These are phyloP conservation scores for Coenonympha arcania DNA, from an alignment of 2,888 invertebrate genomes.

Conservation along the genomic window DNA sequence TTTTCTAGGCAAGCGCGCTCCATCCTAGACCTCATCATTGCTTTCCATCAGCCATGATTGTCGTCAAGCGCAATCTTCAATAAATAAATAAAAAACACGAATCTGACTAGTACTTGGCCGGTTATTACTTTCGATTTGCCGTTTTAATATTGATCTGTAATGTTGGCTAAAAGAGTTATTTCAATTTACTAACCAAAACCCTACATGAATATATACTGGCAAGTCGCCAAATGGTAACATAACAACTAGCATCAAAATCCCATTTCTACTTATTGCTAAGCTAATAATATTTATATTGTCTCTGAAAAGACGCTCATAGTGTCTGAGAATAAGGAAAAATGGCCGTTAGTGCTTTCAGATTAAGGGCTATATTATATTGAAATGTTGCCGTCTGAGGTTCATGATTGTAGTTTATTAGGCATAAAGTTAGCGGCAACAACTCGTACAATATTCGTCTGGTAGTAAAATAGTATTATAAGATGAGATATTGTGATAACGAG, in stretches of 20 bases:
- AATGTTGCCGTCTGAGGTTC: neutral
- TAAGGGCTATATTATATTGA: neutral
- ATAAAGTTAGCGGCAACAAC: slow-evolving; percentile 23
- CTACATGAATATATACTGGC: slow-evolving; percentile 3
- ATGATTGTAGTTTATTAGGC: slow-evolving; percentile 20
- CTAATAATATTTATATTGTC: slow-evolving; percentile 13
- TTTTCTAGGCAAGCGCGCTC: too few relatives aligned
- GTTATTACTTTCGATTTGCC: too few relatives aligned
- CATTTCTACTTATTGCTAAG: slow-evolving; percentile 10
- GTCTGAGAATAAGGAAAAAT: neutral
- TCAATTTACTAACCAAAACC: neutral
- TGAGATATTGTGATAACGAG: too few relatives aligned
- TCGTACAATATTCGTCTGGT: slow-evolving; percentile 2
- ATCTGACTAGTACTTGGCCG: too few relatives aligned
- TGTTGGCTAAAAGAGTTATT: neutral
- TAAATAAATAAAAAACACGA: too few relatives aligned
- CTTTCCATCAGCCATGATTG: too few relatives aligned
- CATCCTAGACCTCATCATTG: too few relatives aligned
- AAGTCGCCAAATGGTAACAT: slow-evolving; percentile 4
- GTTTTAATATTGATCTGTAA: too few relatives aligned
- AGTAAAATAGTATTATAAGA: neutral
- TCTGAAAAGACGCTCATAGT: neutral
- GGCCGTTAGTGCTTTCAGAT: neutral
- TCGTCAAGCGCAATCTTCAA: too few relatives aligned
- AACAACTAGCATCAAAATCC: slow-evolving; percentile 10